Conservation (phyloP, 2,113 vertebrate genomes). For the Mirza zaza region DNA sequence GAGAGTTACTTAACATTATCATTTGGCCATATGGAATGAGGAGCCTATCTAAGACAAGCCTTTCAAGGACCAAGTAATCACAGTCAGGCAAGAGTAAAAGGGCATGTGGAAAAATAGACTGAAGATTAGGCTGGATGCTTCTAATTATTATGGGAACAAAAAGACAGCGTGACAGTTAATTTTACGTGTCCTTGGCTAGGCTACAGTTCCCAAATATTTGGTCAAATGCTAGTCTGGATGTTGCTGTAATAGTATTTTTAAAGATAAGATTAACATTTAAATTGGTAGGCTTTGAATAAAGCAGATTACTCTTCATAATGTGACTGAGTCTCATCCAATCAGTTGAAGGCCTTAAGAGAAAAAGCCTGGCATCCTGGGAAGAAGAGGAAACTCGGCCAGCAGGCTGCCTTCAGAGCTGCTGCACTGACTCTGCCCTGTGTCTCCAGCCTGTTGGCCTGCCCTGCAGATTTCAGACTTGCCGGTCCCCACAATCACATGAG, state of each 20-base stretch:
- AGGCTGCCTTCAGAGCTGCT: neutral
- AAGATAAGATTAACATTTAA: neutral
- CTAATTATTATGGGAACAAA: neutral
- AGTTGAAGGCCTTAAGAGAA: neutral
- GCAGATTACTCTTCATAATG: neutral
- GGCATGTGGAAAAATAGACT: neutral
- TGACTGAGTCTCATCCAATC: neutral
- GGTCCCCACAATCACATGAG: neutral
- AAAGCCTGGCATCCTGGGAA: neutral
- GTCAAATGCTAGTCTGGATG: neutral
- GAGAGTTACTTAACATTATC: neutral
- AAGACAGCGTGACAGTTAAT: neutral
- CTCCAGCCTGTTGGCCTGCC: too few relatives aligned
- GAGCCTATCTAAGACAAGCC: neutral
- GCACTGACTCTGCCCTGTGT: neutral
- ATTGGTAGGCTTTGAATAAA: neutral
- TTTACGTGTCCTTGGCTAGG: neutral
- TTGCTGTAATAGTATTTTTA: neutral
- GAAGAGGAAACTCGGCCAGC: neutral
- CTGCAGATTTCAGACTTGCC: neutral
- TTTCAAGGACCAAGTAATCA: neutral
- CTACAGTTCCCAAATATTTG: neutral
- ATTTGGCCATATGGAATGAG: neutral
- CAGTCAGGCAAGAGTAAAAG: neutral
- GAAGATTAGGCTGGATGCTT: neutral